Evolutionary conservation across 2,113 vertebrate genomes (phyloP), one percentile per base, ranked within the genome.

Genomic region (Centropristis striata): DNA sequence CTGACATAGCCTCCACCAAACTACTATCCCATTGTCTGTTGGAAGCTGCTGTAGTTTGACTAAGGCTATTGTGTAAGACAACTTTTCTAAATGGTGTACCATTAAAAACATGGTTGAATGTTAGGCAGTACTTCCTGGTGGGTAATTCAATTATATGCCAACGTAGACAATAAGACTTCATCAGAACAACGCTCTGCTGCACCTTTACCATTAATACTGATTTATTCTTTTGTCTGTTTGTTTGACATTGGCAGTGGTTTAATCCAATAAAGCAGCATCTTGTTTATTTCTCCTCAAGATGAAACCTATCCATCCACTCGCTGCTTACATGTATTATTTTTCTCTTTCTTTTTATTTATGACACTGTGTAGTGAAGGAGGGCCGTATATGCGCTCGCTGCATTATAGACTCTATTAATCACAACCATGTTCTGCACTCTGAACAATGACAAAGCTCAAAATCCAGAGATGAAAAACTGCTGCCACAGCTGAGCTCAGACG

Each of bases 391-490:
- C 15, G 23, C 65, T 23, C 0, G 25, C 37, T 49, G 75, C 76
- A 82, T 80, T 75, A 86, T 51, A 46, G 74, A 65, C 60, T 71
- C 64, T 71, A 86, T 84, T 86, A 80, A 87, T 86, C 78, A 78
- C 78, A 61, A 18, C 11, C 8, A 8, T 44, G 71, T 70, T 76
- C 76, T 50, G 84, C 39, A 8, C 67, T 46, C 46, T 46, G 75
- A 87, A 70, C 66, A 77, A 15, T 66, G 75, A 81, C 64, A 78
- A 78, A 78, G 66, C 57, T 72, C 16, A 37, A 65, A 65, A 47
- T 15, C 32, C 46, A 1, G 32, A 73, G 67, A 85, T 67, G 66
- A 78, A 78, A 80, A 80, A 75, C 13, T 0, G 25, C 54, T 12
- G 64, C 70, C 15, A 16, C 44, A 37, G 74, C 70, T 11, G 68